phyloP scores from a whole-genome alignment of 92 coral and sea anemone genomes.

The Umimayanthus kanabou region DNA sequence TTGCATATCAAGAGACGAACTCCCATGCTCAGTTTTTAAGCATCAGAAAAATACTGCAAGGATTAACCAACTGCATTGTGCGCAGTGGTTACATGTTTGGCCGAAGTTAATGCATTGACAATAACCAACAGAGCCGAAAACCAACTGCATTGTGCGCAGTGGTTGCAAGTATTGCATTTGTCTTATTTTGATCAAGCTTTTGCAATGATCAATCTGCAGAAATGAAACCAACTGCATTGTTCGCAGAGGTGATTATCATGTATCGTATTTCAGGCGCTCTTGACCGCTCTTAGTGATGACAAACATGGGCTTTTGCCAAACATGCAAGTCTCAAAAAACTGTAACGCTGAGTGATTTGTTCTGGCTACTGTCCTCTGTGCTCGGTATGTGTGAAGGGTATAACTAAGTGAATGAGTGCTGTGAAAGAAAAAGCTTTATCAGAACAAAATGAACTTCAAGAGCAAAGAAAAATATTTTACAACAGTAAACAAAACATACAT shows the following conservation, averaged over 20 bases:
- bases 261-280: constrained; percentile 2
- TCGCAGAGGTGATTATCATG: constrained; percentile 52
- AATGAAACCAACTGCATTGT: constrained; percentile 41
- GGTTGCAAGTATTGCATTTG: not conserved
- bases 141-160: constrained; percentile 87
- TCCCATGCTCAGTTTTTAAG: constrained; percentile 54
- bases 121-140: constrained; percentile 4
- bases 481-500: not conserved
- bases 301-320: constrained; percentile 47
- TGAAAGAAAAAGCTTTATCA: constrained; percentile 44
- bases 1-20: constrained; percentile 23
- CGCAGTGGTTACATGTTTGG: constrained; percentile 46
- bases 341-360: constrained; percentile 33
- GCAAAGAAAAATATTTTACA: not conserved
- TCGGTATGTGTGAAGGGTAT: constrained; percentile 38
- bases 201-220: constrained; percentile 20
- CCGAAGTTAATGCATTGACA: not conserved
- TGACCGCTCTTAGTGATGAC: constrained; percentile 9
- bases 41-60: constrained; percentile 48
- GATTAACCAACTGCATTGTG: constrained; percentile 75
- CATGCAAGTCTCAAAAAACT: constrained; percentile 29
- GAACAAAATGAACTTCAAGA: constrained; percentile 13
- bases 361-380: constrained; percentile 39
- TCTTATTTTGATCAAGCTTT: constrained; percentile 28
- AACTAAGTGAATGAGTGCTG: constrained; percentile 39